These are phyloP conservation scores for Mionectes olivaceus DNA, from an alignment of 2,797 vertebrate genomes.

Conservation along the genomic window DNA sequence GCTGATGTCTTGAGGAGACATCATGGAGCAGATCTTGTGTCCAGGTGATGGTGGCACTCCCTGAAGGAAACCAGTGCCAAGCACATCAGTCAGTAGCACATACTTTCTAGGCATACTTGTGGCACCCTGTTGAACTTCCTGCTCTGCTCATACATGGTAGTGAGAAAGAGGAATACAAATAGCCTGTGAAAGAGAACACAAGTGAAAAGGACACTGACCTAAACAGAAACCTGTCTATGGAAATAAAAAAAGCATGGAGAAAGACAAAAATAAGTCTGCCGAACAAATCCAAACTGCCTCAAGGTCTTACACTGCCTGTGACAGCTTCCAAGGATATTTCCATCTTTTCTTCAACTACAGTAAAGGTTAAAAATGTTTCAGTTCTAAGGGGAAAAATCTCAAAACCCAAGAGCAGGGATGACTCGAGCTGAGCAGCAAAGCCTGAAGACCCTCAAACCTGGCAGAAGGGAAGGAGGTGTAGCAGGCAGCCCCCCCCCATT, in stretches of 20 bases:
- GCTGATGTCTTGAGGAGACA: not conserved
- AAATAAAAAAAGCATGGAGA: not conserved
- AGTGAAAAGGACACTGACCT: not conserved
- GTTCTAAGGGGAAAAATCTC: not conserved
- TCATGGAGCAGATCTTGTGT: not conserved
- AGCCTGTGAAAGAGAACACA: not conserved
- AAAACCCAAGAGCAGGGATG: not conserved
- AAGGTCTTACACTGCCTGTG: not conserved
- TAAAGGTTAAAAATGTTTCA: not conserved
- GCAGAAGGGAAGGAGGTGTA: not conserved
- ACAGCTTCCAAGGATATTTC: not conserved
- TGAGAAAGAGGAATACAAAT: not conserved
- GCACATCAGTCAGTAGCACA: not conserved
- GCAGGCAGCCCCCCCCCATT: not conserved
- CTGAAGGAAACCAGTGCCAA: not conserved
- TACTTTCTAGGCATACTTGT: not conserved
- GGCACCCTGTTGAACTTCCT: not conserved
- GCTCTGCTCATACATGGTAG: not conserved
- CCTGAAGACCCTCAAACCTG: not conserved
- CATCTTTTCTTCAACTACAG: not conserved
- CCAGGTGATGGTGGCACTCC: not conserved
- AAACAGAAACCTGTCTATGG: not conserved
- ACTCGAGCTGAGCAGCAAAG: not conserved
- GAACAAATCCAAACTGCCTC: not conserved
- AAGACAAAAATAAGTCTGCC: not conserved